A percentile compares a stretch with the other conserved stretches of the same genome.
These are phyloP conservation scores for Macaca nemestrina DNA, from an alignment of 2,113 vertebrate genomes.

Conservation along the genomic window DNA sequence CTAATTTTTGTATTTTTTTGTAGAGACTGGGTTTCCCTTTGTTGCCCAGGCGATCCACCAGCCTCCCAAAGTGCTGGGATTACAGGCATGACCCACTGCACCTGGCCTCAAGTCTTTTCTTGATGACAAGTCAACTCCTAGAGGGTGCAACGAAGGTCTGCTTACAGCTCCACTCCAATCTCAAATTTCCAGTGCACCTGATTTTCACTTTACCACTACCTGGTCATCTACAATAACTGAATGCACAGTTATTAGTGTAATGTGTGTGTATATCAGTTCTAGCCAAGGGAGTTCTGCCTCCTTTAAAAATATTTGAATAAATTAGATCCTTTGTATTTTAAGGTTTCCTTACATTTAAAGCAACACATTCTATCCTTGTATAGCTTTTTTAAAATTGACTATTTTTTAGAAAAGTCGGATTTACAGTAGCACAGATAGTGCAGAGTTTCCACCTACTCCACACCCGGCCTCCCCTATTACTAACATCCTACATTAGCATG, in stretches of 20 bases:
- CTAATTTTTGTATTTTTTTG: no score
- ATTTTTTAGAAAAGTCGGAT: neutral
- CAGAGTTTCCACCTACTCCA: neutral
- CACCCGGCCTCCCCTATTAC: neutral
- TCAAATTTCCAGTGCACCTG: neutral
- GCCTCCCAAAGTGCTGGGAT: no score
- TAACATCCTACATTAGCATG: neutral
- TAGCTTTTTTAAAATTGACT: neutral
- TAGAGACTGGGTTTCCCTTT: no score
- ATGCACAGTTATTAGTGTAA: no score
- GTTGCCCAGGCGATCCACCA: no score
- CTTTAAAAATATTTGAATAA: neutral
- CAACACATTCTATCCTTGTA: neutral
- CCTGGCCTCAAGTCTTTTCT: neutral
- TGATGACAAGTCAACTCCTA: neutral
- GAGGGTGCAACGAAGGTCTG: neutral
- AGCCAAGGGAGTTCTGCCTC: neutral
- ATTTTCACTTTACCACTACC: neutral
- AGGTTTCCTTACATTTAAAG: neutral
- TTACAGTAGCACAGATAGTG: neutral
- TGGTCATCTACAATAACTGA: neutral
- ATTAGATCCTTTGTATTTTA: slow-evolving; percentile 8
- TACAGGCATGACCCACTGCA: no score
- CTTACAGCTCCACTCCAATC: neutral
- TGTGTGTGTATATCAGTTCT: neutral